Evolutionary conservation across 2,113 vertebrate genomes (phyloP), one percentile per base, ranked within the genome.

Genomic region (Stercorarius parasiticus): DNA sequence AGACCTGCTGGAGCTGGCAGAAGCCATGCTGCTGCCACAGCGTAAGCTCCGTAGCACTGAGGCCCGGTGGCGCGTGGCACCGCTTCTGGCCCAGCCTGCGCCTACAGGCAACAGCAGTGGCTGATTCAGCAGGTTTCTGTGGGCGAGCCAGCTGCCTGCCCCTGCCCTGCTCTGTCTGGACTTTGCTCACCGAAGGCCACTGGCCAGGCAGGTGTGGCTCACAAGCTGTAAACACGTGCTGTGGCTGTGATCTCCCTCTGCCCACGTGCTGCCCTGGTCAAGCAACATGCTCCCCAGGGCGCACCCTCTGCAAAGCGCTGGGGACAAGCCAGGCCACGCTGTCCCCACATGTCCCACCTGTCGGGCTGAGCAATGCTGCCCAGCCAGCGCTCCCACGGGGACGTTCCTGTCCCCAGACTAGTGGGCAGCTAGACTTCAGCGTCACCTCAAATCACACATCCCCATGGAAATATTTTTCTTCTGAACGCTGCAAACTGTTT

Each of bases 31-130:
- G 12, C 47, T 4, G 8, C 22, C 9, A 9, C 4, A 2, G 36
- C 0, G 8, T 30, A 25, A 69, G 58, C 77, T 25, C 53, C 0
- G 0, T 8, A 36, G 59, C 76, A 34, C 18, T 0, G 1, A 47
- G 82, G 27, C 25, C 19, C 2, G 6, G 26, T 0, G 6, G n/a
- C 66, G 82, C 3, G 8, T 38, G 77, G 71, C 77, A 49, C 26
- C 0, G 3, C 65, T 70, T 72, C 30, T 6, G 16, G 40, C 20
- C 47, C 74, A 42, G 77, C 58, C 14, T 13, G n/a, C 19, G 47
- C 17, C 21, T 26, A 8, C 72, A 23, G 32, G 45, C 47, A 55
- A 42, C 6, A 9, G 26, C 56, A 71, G 32, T 7, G 32, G 55
- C 11, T 50, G 69, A 86, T 43, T 88, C 80, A 36, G 50, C 61